phyloP scores from a whole-genome alignment of 2,113 vertebrate genomes.

The Nothobranchius furzeri region DNA sequence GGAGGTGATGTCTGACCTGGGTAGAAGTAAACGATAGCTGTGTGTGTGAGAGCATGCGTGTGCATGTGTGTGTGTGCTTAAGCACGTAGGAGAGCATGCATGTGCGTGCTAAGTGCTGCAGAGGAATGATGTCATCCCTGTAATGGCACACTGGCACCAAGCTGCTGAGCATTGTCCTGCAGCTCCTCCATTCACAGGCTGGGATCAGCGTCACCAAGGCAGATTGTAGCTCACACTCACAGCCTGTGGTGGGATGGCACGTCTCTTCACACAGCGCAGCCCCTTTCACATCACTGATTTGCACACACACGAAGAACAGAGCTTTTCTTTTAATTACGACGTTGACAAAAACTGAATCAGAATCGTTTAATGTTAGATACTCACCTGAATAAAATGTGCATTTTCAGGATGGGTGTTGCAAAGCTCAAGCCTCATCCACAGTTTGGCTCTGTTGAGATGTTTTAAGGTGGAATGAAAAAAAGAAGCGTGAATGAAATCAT shows the following conservation, averaged over 20 bases:
- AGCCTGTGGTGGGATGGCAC: slow-evolving; percentile 52
- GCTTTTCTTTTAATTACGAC: no score
- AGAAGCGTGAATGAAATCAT: slow-evolving; percentile 13
- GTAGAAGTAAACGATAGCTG: slow-evolving; percentile 57
- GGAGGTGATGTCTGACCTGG: slow-evolving; percentile 36
- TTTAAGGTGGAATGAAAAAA: slow-evolving; percentile 3
- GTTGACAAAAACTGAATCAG: no score
- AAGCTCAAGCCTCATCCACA: background rate
- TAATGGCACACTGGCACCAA: slow-evolving; percentile 71
- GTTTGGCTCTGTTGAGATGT: background rate
- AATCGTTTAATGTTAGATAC: no score
- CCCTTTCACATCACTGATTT: slow-evolving; percentile 38
- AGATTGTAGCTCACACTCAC: slow-evolving; percentile 61
- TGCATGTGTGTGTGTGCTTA: slow-evolving; percentile 12
- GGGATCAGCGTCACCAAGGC: slow-evolving; percentile 59
- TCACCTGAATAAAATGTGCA: no score
- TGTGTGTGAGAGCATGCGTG: slow-evolving; percentile 19
- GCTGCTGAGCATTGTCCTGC: slow-evolving; percentile 51
- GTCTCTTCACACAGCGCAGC: slow-evolving; percentile 34
- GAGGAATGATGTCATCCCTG: slow-evolving; percentile 77
- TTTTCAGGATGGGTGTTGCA: no score
- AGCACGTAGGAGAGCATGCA: slow-evolving; percentile 18
- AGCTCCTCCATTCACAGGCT: slow-evolving; percentile 66
- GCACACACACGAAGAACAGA: slow-evolving; percentile 12
- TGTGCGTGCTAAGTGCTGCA: slow-evolving; percentile 68